Evolutionary conservation across 92 coral and sea anemone genomes (phyloP), one percentile per base, ranked within the genome.

Genomic region (Parazoanthus swiftii): DNA sequence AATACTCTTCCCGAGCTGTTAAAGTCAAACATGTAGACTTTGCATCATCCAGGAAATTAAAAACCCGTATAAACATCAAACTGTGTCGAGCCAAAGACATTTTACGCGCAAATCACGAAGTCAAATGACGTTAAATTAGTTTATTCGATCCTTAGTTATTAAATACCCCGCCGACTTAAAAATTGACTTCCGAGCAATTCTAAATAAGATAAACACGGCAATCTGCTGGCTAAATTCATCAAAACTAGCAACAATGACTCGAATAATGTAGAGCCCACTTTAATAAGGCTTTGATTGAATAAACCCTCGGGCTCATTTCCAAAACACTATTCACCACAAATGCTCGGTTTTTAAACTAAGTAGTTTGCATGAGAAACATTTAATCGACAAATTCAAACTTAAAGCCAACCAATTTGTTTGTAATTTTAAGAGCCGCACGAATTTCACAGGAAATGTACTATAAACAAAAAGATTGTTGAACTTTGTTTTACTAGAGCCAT

Each of bases 71-170:
- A 46, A 84, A 84, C 87, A 84, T 84, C 77, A 84, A 84, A 70
- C 77, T 46, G 87, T 71, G 79, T 44, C 63, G 65, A 84, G 78
- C 66, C 59, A 70, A 15, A 43, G 87, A 84, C 87, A 48, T 84
- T 71, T 84, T 84, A 71, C 87, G 71, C 78, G 15, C 67, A 51
- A 84, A 72, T 84, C 87, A 73, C 77, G 13, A 84, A 84, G 87
- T 71, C 78, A 84, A 84, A 84, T 84, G 87, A 84, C 87, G 68
- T 84, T 71, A 84, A 84, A 84, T 84, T 84, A 84, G 87, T 84
- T 71, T 84, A 84, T 84, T 84, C 78, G 87, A 48, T 71, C 67
- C 43, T 84, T 35, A 73, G 87, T 84, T 84, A 84, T 84, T 84
- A 84, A 84, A 84, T 84, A 48, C 77, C 87, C 87, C 78, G 58